Base-by-base conservation (phyloP, 2,113 vertebrate species). In the Sebastes fasciatus region DNA sequence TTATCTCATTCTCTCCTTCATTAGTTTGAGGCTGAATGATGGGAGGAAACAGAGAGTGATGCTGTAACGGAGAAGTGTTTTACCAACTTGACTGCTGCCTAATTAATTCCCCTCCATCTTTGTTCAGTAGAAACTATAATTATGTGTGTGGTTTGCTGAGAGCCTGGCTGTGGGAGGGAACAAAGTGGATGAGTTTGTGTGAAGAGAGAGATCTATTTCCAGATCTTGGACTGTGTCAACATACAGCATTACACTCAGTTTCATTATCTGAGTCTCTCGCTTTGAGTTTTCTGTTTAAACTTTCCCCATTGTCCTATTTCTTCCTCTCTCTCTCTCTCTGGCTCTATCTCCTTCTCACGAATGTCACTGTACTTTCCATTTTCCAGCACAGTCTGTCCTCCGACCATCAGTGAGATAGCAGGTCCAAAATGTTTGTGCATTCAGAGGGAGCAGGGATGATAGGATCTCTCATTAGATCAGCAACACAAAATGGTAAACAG, bases 401-500 rank as follows among this genome's bases (percentile, higher is more conserved):
- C 55, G 54, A 52, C 49, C 49, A 51, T 70, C 51, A 42, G 10
- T 49, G 23, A 74, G 75, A 73, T 19, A 76, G 43, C 79, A 49
- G 8, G 51, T 83, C 64, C 68, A 85, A 79, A 26, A 83, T 51
- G 61, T 84, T 68, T 79, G 40, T 69, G 69, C 26, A 55, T 75
- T 84, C 74, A 69, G 72, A 78, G 60, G 66, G 60, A 74, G 77
- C 61, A 70, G 42, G 26, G 34, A 74, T 80, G 83, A 84, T 77
- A 75, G 45, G 71, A 84, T 87, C 73, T 83, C 70, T 82, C 79
- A 77, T 90, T 84, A 85, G 86, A 89, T 89, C 80, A 70, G 77
- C 65, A 69, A 70, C 82, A 84, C 78, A 60, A 83, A 88, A 73
- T 83, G 62, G 80, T 78, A 92, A 91, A 86, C 90, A 92, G 90